Percentiles rank a stretch among this genome's conserved stretches.
Evolutionary conservation across 2,888 invertebrate species (phyloP).

Genomic region (Tetragonisca angustula): DNA sequence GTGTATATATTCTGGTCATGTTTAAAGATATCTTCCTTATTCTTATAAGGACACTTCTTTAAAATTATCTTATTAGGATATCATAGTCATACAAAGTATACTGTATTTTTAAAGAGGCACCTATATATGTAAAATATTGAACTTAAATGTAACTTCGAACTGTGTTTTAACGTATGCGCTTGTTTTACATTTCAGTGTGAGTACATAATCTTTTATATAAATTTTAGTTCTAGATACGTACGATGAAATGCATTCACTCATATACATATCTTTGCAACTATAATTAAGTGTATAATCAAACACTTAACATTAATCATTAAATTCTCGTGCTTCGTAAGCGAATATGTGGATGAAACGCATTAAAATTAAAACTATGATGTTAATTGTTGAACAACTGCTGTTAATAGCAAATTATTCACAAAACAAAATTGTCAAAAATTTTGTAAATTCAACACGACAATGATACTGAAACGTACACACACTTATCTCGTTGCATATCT

Average conservation of each 20-base stretch:
- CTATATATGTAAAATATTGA: background rate
- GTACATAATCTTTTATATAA: background rate
- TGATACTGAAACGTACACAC: background rate
- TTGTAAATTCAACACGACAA: background rate
- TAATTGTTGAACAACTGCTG: background rate
- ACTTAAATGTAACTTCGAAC: background rate
- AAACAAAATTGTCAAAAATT: background rate
- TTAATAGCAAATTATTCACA: background rate
- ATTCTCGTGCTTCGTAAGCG: slow-evolving; percentile 2
- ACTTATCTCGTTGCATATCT: background rate
- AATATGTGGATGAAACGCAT: background rate
- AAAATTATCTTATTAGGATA: background rate
- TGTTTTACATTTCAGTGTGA: background rate
- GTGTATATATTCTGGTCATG: background rate
- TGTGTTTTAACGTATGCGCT: background rate
- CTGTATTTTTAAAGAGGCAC: background rate
- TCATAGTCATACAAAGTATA: too few relatives aligned
- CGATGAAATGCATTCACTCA: background rate
- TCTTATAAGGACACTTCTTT: background rate
- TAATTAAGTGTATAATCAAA: slow-evolving; percentile 9
- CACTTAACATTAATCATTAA: slow-evolving; percentile 14
- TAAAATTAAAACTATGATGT: slow-evolving; percentile 1
- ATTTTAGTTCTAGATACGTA: background rate
- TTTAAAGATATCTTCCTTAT: background rate
- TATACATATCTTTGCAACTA: background rate